phyloP scores from a whole-genome alignment of 2,888 invertebrate species.

The Athalia rosae region DNA sequence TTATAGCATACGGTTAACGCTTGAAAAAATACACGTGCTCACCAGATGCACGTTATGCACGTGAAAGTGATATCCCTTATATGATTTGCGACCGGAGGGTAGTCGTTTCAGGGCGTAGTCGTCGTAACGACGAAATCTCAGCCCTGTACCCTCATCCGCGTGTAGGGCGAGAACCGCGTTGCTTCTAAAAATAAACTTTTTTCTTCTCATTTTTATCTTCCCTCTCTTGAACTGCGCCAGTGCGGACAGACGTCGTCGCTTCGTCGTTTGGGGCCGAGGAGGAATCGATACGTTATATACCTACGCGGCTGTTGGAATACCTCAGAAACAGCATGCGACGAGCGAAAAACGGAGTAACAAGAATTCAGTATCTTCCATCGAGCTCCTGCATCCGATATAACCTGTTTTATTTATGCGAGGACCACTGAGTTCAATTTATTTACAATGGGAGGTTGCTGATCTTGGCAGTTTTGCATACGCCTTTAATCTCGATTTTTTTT shows the following conservation, averaged over 20 bases:
- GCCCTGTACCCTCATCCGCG: too few relatives aligned
- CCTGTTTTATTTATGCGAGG: neutral
- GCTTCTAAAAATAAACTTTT: too few relatives aligned
- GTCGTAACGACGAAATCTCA: neutral
- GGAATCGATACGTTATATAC: too few relatives aligned
- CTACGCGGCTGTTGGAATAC: too few relatives aligned
- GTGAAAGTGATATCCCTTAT: neutral
- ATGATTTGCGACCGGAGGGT: conserved; percentile 24
- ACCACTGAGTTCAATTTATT: conserved; percentile 26
- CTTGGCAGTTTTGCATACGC: neutral
- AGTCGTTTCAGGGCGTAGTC: too few relatives aligned
- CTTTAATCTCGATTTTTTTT: neutral
- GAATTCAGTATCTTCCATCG: too few relatives aligned
- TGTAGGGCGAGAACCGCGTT: too few relatives aligned
- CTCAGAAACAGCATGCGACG: too few relatives aligned
- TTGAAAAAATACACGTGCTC: conserved; percentile 26
- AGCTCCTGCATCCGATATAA: too few relatives aligned
- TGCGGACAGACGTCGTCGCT: conserved; percentile 2
- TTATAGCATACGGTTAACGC: neutral
- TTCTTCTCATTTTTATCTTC: neutral
- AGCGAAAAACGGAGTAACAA: too few relatives aligned
- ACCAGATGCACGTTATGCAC: conserved; percentile 27
- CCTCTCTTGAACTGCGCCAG: neutral
- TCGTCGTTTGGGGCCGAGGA: neutral
- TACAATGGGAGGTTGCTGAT: neutral